phyloP scores from a whole-genome alignment of 37 sponge, comb jelly and placozoan species.

The Aplysina aerophoba region DNA sequence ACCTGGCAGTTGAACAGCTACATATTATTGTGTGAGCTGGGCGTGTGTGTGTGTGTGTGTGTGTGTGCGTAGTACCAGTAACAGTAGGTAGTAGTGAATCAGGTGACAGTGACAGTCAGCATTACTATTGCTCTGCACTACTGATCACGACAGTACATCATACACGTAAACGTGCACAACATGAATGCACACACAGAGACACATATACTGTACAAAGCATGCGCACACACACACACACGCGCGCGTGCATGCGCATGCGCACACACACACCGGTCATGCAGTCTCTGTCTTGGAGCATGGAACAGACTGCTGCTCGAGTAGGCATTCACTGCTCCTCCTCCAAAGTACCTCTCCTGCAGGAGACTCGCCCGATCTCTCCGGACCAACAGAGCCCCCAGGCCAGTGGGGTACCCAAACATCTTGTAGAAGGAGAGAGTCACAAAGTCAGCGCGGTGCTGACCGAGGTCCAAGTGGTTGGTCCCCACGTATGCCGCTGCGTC shows the following conservation, averaged over 20 bases:
- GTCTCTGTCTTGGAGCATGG: slow-evolving; percentile 44
- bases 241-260: not conserved
- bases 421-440: slow-evolving; percentile 94
- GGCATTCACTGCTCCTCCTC: slow-evolving; percentile 88
- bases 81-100: too few relatives aligned
- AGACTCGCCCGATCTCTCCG: slow-evolving; percentile 52
- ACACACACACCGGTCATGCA: slow-evolving; percentile 74
- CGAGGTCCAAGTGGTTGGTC: slow-evolving; percentile 79
- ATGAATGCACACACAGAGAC: too few relatives aligned
- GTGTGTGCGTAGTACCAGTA: too few relatives aligned
- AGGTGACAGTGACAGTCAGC: too few relatives aligned
- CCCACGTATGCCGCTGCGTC: slow-evolving; percentile 84
- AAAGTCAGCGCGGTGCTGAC: slow-evolving; percentile 73
- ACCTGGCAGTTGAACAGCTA: too few relatives aligned
- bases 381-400: slow-evolving; percentile 89
- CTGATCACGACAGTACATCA: too few relatives aligned
- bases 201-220: too few relatives aligned
- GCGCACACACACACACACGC: too few relatives aligned
- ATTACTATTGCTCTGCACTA: too few relatives aligned
- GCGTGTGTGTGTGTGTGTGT: too few relatives aligned
- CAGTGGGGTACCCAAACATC: slow-evolving; percentile 95
- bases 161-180: too few relatives aligned
- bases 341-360: slow-evolving; percentile 71
- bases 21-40: too few relatives aligned
- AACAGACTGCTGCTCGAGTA: slow-evolving; percentile 57